Base-by-base conservation (phyloP, 1,140 invertebrate genomes). In the Drosophila simulans region DNA sequence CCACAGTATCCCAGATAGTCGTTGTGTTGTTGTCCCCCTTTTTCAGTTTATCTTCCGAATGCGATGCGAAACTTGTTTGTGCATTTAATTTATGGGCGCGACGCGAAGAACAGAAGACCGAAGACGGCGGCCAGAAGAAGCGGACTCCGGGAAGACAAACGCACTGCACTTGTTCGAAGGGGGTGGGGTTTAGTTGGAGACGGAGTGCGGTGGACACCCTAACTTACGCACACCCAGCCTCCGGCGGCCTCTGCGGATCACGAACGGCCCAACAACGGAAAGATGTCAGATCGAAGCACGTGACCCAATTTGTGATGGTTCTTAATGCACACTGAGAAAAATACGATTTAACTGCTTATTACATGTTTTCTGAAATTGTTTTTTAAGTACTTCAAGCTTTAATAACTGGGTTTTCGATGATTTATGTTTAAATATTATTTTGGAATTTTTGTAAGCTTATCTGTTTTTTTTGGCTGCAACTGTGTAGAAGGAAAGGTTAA, bases 71-170 rank as follows among this genome's bases (percentile, higher is more conserved):
- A 86, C 83, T 86, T 65, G 83, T 86, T 86, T 86, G 79, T 88
- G 84, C 84, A 89, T 89, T 89, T 89, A 89, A 88, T 88, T 88
- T 88, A 88, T 88, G 83, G 84, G 80, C 80, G 84, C 84, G 77
- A 83, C 83, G 73, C 71, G 62, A 65, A 79, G 56, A 86, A 86
- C 65, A 82, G 70, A 77, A 80, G 76, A 54, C 58, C 55, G 48
- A 8, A 31, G 31, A 31, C 54, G 31, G 64, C 42, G 8, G 42
- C 42, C 43, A 64, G 46, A 62, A 66, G 74, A 56, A 45, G 37
- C 48, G 59, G 63, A 49, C 22, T 57, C 43, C 54, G 65, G 43
- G 54, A 74, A 80, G 62, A 60, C 63, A 83, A 79, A 77, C 77
- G 66, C 76, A 88, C 55, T 88, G 84, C 84, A 89, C 84, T 89